Base-by-base conservation (phyloP, 2,797 vertebrate species). In the Acanthiza pusilla region DNA sequence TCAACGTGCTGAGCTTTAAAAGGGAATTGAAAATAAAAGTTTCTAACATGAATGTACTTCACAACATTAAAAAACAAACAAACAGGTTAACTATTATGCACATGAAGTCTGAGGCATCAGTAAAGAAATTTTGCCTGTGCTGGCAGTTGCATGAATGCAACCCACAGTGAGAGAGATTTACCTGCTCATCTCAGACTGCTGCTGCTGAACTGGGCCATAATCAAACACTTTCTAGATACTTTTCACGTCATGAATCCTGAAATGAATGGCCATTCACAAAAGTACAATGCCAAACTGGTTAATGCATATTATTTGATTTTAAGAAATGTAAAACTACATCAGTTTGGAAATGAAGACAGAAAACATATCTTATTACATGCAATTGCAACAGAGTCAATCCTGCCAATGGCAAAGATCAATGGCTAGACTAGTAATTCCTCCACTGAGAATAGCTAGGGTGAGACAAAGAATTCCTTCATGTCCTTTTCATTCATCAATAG, bases 341-440 rank as follows among this genome's bases (percentile, higher is more conserved):
- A 88, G 50, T 71, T 77, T 57, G 68, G 62, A 77, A 93, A 77
- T 65, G 21, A 87, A 48, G 89, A 58, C 38, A 76, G 58, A 85
- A 89, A 92, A 73, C 0, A 0, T 38, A 70, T 77, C 66, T 90
- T 84, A 86, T 48, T 94, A 66, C 71, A 76, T 30, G 43, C 63
- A 85, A 76, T 4, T 73, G 63, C 55, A 79, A 89, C 65, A 76
- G 29, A 73, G 87, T 54, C 83, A 55, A 70, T 58, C 51, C 71
- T 85, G 63, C 65, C 74, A 87, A 84, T 50, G 51, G 74, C 84
- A 75, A 96, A 87, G 77, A 84, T 89, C 85, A 95, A 86, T 80
- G 70, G 40, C 54, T 36, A 38, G 27, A 67, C 43, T 45, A 76
- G 63, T 82, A 89, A 94, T 88, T 85, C 68, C 91, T 85, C 71